Base-by-base conservation (phyloP, 2,113 vertebrate species). In the Chunga burmeisteri region DNA sequence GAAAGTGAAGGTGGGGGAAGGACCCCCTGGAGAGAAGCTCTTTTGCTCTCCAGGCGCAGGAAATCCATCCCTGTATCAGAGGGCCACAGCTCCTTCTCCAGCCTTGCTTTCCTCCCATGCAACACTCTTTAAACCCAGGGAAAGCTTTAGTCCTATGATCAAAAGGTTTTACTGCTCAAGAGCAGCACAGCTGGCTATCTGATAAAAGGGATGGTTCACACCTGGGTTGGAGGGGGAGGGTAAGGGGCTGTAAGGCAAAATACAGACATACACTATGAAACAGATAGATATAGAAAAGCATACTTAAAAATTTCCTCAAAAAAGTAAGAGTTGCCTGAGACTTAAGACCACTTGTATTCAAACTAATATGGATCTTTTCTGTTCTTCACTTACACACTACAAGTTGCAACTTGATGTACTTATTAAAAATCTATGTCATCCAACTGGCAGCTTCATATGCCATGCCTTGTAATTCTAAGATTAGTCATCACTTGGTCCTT, bases 401-500 rank as follows among this genome's bases (percentile, higher is more conserved):
- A 52, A 90, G 46, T 21, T 94, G 53, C 62, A 72, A 36, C 66
- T 66, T 73, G 53, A 94, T 68, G 70, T 32, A 81, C 55, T 87
- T 82, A 75, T 9, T 93, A 75, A 92, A 94, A 93, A 72, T 49
- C 73, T 68, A 8, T 65, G 78, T 74, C 87, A 93, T 72, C 61
- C n/a, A 86, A 82, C 49, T 80, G 70, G 61, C 49, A 91, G 23
- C 50, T 94, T 94, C 70, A 61, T 79, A 77, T 58, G 49, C 62
- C 65, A 77, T 91, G 78, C 56, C 74, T 88, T 77, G 5, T 53
- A 89, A 97, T 56, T 90, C 20, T 53, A 87, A 77, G 49, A 93
- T 91, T 91, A 95, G 61, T 92, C 92, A 96, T 82, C 74, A 49
- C 74, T 79, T 91, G 81, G 93, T 91, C 81, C 70, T 93, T 65